These are phyloP conservation scores for Ornithoptera priamus DNA, from an alignment of 2,888 invertebrate genomes.

Conservation along the genomic window DNA sequence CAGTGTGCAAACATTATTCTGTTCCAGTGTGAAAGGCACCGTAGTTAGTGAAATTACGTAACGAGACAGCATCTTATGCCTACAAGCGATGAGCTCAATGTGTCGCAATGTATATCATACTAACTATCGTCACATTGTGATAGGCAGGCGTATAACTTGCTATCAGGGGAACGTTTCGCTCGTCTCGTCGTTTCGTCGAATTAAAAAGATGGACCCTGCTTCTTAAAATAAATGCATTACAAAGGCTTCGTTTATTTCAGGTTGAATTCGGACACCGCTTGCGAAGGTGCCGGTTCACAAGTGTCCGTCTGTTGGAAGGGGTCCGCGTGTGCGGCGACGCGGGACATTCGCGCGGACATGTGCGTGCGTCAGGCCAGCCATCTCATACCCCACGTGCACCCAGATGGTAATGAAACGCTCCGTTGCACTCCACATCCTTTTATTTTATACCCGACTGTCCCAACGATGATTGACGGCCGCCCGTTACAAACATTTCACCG, in stretches of 20 bases:
- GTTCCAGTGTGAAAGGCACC: no score
- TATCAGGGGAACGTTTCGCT: no score
- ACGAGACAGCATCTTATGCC: no score
- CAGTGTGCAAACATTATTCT: no score
- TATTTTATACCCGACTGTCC: neutral
- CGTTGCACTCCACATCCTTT: conserved; percentile 2
- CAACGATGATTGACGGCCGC: conserved; percentile 27
- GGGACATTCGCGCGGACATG: conserved; percentile 60
- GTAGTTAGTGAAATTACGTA: no score
- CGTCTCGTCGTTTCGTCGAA: no score
- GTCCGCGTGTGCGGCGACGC: conserved; percentile 51
- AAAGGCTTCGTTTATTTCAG: conserved; percentile 38
- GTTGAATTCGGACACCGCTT: conserved; percentile 51
- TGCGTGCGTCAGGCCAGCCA: conserved; percentile 58
- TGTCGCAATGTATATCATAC: no score
- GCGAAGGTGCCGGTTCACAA: conserved; percentile 67
- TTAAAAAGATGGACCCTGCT: neutral
- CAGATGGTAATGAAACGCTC: conserved; percentile 29
- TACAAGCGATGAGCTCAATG: no score
- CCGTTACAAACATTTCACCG: conserved; percentile 21
- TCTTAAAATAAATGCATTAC: neutral
- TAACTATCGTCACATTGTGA: no score
- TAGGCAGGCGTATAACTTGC: no score
- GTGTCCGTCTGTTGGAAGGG: conserved; percentile 68
- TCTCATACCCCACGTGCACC: conserved; percentile 29